Percentiles rank a stretch among this genome's conserved stretches.
Evolutionary conservation across 2,797 vertebrate species (phyloP).

Genomic region (Acridotheres tristis): DNA sequence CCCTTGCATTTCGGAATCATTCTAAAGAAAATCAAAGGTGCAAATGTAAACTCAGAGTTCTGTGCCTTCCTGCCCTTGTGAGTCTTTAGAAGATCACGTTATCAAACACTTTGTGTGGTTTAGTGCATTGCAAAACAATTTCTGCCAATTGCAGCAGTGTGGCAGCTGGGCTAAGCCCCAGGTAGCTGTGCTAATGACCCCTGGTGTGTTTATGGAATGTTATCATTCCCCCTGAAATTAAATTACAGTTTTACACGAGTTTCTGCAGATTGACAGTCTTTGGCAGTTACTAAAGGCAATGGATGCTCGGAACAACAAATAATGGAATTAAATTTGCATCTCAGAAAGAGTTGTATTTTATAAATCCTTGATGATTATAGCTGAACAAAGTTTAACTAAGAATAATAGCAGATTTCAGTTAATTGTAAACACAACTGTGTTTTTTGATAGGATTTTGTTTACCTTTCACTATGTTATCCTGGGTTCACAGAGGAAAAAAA

Average conservation of each 20-base stretch:
- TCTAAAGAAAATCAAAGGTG: neutral
- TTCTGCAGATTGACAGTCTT: constrained; percentile 30
- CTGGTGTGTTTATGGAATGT: neutral
- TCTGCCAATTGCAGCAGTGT: neutral
- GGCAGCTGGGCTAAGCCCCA: neutral
- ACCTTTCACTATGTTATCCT: neutral
- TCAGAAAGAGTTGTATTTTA: neutral
- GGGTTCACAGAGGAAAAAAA: neutral
- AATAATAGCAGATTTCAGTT: neutral
- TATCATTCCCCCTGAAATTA: constrained; percentile 23
- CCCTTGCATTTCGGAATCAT: neutral
- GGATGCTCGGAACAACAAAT: neutral
- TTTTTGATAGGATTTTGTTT: neutral
- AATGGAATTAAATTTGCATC: neutral
- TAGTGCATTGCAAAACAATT: neutral
- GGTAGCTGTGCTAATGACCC: constrained; percentile 26
- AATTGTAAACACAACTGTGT: neutral
- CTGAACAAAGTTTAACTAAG: neutral
- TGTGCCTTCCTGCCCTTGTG: neutral
- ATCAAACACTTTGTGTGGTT: neutral
- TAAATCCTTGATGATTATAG: neutral
- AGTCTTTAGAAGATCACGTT: neutral
- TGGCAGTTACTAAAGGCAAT: constrained; percentile 1
- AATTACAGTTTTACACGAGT: neutral
- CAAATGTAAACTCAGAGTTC: neutral